These are phyloP conservation scores for Calliphora vicina DNA, from an alignment of 1,140 invertebrate species.

Conservation along the genomic window DNA sequence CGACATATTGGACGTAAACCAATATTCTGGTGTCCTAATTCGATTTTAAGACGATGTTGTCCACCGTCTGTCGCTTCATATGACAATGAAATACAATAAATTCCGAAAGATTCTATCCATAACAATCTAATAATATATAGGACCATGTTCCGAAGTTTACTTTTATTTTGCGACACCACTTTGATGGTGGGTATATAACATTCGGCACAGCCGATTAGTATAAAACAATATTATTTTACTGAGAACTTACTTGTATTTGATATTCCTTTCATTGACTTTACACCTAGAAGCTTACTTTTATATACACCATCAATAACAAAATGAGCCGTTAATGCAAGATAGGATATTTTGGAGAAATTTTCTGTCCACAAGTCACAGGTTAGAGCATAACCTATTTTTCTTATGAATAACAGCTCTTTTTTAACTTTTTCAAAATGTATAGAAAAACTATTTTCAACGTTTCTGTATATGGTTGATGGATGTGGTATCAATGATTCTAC, in stretches of 20 bases:
- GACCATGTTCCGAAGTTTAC: no score
- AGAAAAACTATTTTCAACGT: conserved; percentile 4
- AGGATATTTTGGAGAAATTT: conserved; percentile 17
- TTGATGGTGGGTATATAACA: background rate
- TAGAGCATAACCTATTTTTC: background rate
- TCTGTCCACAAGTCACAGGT: conserved; percentile 23
- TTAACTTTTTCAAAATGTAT: conserved; percentile 5
- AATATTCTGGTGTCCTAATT: no score
- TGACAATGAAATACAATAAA: no score
- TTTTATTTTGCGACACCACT: background rate
- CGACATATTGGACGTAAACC: no score
- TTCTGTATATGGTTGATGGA: background rate
- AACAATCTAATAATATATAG: no score
- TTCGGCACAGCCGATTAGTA: background rate
- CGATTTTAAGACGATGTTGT: no score
- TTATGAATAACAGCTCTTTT: background rate
- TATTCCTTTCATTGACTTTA: conserved; percentile 26
- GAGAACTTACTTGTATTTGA: conserved; percentile 19
- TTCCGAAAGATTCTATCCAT: no score
- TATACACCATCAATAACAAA: background rate
- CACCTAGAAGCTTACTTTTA: conserved; percentile 5
- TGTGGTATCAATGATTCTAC: conserved; percentile 18
- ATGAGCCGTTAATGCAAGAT: conserved; percentile 20
- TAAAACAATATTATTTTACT: background rate
- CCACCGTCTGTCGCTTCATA: no score